Evolutionary conservation across 2,888 invertebrate genomes (phyloP), one percentile per base, ranked within the genome.

Genomic region (Cantharis lateralis): DNA sequence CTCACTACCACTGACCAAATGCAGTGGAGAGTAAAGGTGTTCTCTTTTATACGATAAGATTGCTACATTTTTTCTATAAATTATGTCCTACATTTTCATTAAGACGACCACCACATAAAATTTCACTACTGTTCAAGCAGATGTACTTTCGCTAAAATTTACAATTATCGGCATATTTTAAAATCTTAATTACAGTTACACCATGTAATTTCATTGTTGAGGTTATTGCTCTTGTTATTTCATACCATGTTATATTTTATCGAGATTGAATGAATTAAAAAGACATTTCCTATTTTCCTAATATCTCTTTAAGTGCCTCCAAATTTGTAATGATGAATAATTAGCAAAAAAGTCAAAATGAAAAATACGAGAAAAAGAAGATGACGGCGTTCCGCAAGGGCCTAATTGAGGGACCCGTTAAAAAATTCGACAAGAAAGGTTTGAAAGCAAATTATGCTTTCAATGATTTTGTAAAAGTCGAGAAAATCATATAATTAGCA

Each of bases 91-190:
- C 79, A 80, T 82, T 80, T 80, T 74, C 76, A 72, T 75, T 71
- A 77, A 78, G 75, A 75, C 78, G 72, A 79, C 32, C 32, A 32
- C 32, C 4, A 80, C 75, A 75, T 78, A 76, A 77, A 80, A 79
- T 81, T 82, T 81, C 81, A 80, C 82, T 81, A 71, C 70, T 75
- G 16, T 77, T 62, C 62, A 70, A 77, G 75, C 78, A 70, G 64
- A 72, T 63, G 72, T 78, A 82, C 81, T 82, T 82, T 82, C 82
- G 81, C 82, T 81, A 76, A 78, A 80, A 78, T 79, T 81, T 81
- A 78, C 71, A 62, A 76, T 76, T 81, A 74, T 70, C 78, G 77
- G 79, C 78, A 75, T 24, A 71, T 66, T 76, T 72, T 74, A 62
- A n/a, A 71, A 64, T 71, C 28, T 48, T 77, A 77, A 77, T 74